Conservation (phyloP, 2,797 vertebrate genomes). For the Euphonia xanthogaster region DNA sequence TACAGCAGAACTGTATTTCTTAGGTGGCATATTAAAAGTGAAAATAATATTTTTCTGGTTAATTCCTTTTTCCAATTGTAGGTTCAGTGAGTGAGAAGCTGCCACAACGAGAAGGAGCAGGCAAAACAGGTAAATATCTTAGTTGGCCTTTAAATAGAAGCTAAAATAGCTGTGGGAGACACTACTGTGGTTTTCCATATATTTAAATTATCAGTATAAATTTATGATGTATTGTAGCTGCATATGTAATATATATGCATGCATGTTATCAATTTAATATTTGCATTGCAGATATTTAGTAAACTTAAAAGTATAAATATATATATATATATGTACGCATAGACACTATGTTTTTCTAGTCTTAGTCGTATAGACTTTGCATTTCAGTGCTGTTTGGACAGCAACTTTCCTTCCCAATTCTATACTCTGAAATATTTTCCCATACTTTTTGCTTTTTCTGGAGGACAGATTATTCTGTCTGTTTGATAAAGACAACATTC, state of each 20-base stretch:
- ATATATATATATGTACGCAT: background rate
- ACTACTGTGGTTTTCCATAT: background rate
- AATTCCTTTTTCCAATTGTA: constrained; percentile 53
- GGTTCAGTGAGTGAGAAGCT: constrained; percentile 87
- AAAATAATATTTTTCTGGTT: background rate
- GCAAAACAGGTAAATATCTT: constrained; percentile 90
- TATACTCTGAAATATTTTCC: background rate
- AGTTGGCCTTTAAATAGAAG: background rate
- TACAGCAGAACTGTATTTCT: background rate
- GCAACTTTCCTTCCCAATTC: background rate
- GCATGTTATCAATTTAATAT: background rate
- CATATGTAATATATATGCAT: background rate
- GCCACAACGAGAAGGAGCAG: constrained; percentile 85
- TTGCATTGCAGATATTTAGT: background rate
- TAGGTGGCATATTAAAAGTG: background rate
- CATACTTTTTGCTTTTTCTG: background rate
- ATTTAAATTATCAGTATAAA: background rate
- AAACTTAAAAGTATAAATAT: accelerated
- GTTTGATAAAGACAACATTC: background rate
- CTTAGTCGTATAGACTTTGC: background rate
- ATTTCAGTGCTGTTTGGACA: background rate
- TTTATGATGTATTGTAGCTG: background rate
- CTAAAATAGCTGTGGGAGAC: background rate
- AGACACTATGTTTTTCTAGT: background rate
- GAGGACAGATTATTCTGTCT: background rate